Conservation (phyloP, 2,888 invertebrate genomes). For the Tachystola acroxantha region DNA sequence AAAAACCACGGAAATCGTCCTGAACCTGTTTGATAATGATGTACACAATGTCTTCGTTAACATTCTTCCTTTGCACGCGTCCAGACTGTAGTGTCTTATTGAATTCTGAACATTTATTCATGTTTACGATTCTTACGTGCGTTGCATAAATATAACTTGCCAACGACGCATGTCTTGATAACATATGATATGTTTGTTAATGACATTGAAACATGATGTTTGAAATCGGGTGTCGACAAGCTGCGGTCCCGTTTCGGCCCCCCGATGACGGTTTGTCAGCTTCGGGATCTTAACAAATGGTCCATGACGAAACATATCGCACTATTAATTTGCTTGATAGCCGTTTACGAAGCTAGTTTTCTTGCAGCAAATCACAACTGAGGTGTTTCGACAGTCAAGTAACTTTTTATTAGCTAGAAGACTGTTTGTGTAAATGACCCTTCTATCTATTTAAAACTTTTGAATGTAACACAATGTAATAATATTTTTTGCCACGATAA, state of each 20-base stretch:
- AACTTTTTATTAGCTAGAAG: too few species aligned
- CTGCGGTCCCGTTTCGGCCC: background rate
- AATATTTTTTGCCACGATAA: background rate
- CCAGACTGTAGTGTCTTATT: background rate
- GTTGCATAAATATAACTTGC: too few species aligned
- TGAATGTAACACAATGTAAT: too few species aligned
- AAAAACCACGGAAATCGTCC: background rate
- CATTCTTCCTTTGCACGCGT: background rate
- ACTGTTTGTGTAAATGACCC: too few species aligned
- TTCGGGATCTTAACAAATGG: background rate
- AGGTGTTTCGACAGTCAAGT: too few species aligned
- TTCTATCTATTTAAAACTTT: too few species aligned
- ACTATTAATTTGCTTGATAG: background rate
- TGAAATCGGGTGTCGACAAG: background rate
- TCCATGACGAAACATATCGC: background rate
- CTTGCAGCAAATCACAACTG: too few species aligned
- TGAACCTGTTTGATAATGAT: conserved; percentile 1
- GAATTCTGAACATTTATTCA: too few species aligned
- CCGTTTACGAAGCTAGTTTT: background rate
- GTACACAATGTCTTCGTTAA: background rate
- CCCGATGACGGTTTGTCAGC: background rate
- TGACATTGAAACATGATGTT: background rate
- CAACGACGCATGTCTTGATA: too few species aligned
- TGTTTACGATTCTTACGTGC: background rate
- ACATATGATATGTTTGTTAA: too few species aligned